Conservation (phyloP, 2,888 invertebrate species). For the Tinea pellionella region DNA sequence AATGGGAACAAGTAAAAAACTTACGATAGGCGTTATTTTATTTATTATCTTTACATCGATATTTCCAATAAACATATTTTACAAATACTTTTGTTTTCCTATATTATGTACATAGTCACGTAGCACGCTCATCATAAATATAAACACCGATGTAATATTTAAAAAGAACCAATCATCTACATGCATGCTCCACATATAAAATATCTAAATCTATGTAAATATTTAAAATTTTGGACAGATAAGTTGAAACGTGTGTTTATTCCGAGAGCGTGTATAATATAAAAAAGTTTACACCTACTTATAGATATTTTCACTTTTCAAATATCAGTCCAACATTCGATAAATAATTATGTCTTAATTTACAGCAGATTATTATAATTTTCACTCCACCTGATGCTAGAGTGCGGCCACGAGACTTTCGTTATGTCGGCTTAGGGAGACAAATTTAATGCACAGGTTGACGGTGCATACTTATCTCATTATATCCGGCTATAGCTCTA, state of each 20-base stretch:
- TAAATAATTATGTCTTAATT: no score
- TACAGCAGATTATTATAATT: constrained; percentile 22
- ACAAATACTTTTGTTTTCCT: constrained; percentile 40
- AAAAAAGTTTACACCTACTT: background rate
- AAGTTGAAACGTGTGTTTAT: constrained; percentile 14
- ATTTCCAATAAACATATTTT: constrained; percentile 60
- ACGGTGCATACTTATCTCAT: no score
- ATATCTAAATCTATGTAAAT: background rate
- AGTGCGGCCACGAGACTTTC: no score
- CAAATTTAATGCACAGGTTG: no score
- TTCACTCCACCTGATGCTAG: no score
- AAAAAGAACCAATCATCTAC: background rate
- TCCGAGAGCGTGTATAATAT: constrained; percentile 49
- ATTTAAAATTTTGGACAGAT: background rate
- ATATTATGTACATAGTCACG: constrained; percentile 45
- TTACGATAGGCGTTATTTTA: constrained; percentile 39
- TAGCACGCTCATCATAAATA: background rate
- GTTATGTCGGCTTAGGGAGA: no score
- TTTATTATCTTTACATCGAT: constrained; percentile 56
- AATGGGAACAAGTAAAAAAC: no score
- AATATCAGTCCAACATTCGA: constrained; percentile 67
- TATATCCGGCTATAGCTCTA: no score
- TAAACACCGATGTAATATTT: background rate
- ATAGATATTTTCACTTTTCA: background rate
- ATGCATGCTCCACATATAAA: background rate